A percentile compares a stretch with the other conserved stretches of the same genome.
phyloP scores from a whole-genome alignment of 2,888 invertebrate species.

The Polymixis flavicincta region DNA sequence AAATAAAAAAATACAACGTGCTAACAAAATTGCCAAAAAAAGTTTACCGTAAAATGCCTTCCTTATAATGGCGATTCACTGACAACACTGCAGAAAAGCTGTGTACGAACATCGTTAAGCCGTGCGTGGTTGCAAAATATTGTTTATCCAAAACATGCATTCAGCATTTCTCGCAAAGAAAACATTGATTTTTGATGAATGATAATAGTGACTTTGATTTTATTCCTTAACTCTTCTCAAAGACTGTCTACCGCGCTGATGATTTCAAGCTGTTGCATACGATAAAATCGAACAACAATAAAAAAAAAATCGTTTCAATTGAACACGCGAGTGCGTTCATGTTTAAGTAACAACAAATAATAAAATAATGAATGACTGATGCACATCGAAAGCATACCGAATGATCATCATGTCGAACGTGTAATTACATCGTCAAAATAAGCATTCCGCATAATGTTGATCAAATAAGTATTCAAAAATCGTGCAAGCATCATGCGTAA shows the following conservation, averaged over 20 bases:
- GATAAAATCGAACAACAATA: conserved; percentile 43
- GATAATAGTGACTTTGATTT: conserved; percentile 71
- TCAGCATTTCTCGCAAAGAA: conserved; percentile 87
- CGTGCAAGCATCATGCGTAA: conserved; percentile 86
- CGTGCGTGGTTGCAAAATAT: conserved; percentile 89
- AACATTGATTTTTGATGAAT: conserved; percentile 81
- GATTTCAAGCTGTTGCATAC: conserved; percentile 48
- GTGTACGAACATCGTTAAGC: conserved; percentile 90
- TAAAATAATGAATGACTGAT: conserved; percentile 73
- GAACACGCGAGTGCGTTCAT: conserved; percentile 33
- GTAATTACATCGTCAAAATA: conserved; percentile 74
- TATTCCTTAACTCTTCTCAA: conserved; percentile 64
- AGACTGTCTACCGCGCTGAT: conserved; percentile 62
- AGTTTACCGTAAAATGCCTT: conserved; percentile 88
- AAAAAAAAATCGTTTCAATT: conserved; percentile 37
- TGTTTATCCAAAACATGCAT: conserved; percentile 87
- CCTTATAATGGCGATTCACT: conserved; percentile 86
- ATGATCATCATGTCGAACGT: conserved; percentile 74
- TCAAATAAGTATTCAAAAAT: conserved; percentile 75
- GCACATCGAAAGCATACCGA: conserved; percentile 86
- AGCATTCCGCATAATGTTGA: conserved; percentile 80
- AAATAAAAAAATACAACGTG: conserved; percentile 87
- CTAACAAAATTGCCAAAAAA: conserved; percentile 87
- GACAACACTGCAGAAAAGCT: conserved; percentile 90
- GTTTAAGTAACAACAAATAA: conserved; percentile 33